Evolutionary conservation across 2,888 invertebrate species (phyloP).

Genomic region (Linnaemya vulpina): DNA sequence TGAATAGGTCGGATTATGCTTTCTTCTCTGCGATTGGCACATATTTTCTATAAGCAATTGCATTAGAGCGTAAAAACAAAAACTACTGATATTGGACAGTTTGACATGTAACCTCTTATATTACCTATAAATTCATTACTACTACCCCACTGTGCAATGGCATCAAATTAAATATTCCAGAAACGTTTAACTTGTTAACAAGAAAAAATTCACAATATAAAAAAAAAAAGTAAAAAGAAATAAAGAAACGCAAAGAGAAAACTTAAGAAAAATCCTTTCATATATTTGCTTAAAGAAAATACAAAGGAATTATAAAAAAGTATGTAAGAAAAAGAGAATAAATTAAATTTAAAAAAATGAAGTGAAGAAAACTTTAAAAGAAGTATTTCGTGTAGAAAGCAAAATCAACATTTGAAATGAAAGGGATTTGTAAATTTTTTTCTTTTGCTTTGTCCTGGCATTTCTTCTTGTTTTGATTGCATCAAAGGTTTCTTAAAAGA

Average conservation of each 20-base stretch:
- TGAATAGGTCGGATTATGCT: too few relatives aligned
- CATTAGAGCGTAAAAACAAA: too few relatives aligned
- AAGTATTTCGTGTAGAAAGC: slow-evolving; percentile 16
- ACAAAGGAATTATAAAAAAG: slow-evolving; percentile 41
- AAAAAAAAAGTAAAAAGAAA: slow-evolving; percentile 16
- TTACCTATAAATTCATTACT: not conserved
- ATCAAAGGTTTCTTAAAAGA: slow-evolving; percentile 16
- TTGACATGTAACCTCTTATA: too few relatives aligned
- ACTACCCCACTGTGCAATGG: not conserved
- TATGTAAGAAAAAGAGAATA: slow-evolving; percentile 20
- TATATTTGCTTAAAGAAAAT: slow-evolving; percentile 45
- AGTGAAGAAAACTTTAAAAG: slow-evolving; percentile 38
- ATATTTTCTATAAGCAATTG: too few relatives aligned
- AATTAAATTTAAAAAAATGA: slow-evolving; percentile 18
- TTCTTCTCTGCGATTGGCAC: too few relatives aligned
- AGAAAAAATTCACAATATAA: slow-evolving; percentile 49
- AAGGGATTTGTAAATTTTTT: slow-evolving; percentile 28
- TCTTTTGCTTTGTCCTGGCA: not conserved
- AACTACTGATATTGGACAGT: too few relatives aligned
- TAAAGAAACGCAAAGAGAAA: slow-evolving; percentile 3
- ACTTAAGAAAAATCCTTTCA: slow-evolving; percentile 28
- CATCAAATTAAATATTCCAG: slow-evolving; percentile 68
- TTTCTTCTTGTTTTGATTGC: slow-evolving; percentile 8
- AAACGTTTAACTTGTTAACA: slow-evolving; percentile 66
- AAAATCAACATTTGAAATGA: slow-evolving; percentile 51